These are phyloP conservation scores for Phrynocephalus forsythii DNA, from an alignment of 2,797 vertebrate genomes.

Conservation along the genomic window DNA sequence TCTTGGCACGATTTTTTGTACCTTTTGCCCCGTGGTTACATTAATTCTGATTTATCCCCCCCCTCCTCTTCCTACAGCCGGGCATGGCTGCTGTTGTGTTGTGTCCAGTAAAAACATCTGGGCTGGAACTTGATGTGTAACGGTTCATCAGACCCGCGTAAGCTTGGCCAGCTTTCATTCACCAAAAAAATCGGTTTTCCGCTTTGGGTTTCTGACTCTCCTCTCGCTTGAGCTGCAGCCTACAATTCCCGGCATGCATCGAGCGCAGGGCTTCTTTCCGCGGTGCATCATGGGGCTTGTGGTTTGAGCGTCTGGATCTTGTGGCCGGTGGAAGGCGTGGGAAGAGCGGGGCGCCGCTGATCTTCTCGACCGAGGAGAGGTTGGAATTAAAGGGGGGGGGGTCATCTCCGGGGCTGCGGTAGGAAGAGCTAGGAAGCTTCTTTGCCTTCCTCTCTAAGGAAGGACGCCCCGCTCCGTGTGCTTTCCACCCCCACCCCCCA, in stretches of 20 bases:
- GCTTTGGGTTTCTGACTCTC: too few relatives aligned
- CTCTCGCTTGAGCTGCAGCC: background rate
- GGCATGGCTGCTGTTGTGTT: background rate
- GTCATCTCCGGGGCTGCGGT: background rate
- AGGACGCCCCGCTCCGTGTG: too few relatives aligned
- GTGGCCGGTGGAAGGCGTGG: background rate
- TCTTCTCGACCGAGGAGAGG: too few relatives aligned
- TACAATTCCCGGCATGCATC: conserved; percentile 17
- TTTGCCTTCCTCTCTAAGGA: background rate
- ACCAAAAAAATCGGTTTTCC: background rate
- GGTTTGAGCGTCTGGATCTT: background rate
- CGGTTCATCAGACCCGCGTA: background rate
- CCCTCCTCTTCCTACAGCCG: too few relatives aligned
- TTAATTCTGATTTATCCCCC: too few relatives aligned
- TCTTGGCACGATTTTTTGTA: too few relatives aligned
- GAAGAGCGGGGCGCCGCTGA: background rate
- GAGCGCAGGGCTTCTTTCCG: background rate
- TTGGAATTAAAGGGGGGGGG: background rate
- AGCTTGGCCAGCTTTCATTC: background rate
- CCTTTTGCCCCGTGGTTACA: too few relatives aligned
- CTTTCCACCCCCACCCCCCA: too few relatives aligned
- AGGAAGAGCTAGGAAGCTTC: background rate
- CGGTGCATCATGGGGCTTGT: background rate
- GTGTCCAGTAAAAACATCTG: background rate
- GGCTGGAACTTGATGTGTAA: background rate